These are phyloP conservation scores for Sebastes diploproa DNA, from an alignment of 2,797 vertebrate genomes.

Conservation along the genomic window DNA sequence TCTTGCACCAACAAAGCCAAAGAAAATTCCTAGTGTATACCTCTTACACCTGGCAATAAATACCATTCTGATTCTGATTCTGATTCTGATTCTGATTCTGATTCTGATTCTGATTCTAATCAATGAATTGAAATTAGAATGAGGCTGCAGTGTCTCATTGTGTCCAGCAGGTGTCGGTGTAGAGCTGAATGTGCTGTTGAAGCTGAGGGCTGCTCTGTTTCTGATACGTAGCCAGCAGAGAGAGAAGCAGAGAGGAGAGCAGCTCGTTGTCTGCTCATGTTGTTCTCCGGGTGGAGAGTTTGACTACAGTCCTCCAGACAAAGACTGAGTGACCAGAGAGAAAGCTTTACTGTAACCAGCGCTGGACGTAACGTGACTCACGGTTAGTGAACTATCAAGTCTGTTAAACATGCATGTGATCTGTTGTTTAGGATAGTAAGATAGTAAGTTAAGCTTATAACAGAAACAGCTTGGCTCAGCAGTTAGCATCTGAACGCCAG, in stretches of 20 bases:
- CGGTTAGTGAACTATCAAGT: slow-evolving; percentile 30
- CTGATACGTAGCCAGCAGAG: neutral
- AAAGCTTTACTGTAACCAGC: neutral
- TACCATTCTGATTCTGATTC: too few relatives aligned
- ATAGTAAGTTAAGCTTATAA: neutral
- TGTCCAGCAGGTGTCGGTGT: slow-evolving; percentile 36
- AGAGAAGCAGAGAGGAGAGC: neutral
- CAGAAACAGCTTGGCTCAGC: slow-evolving; percentile 9
- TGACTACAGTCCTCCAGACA: slow-evolving; percentile 54
- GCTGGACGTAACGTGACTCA: neutral
- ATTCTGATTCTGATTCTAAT: too few relatives aligned
- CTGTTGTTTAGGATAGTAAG: neutral
- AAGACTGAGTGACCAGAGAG: slow-evolving; percentile 50
- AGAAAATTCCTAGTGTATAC: too few relatives aligned
- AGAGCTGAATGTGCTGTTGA: neutral
- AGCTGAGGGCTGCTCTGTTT: neutral
- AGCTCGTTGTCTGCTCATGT: slow-evolving; percentile 8
- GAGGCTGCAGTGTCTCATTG: neutral
- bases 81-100: too few relatives aligned
- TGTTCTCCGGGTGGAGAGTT: slow-evolving; percentile 65
- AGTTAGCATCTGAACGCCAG: neutral
- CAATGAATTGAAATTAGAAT: accelerated
- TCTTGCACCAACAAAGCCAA: too few relatives aligned
- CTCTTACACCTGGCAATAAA: too few relatives aligned
- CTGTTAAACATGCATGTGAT: too few relatives aligned